Conservation (phyloP, 2,888 invertebrate genomes). For the Thereva nobilitata region DNA sequence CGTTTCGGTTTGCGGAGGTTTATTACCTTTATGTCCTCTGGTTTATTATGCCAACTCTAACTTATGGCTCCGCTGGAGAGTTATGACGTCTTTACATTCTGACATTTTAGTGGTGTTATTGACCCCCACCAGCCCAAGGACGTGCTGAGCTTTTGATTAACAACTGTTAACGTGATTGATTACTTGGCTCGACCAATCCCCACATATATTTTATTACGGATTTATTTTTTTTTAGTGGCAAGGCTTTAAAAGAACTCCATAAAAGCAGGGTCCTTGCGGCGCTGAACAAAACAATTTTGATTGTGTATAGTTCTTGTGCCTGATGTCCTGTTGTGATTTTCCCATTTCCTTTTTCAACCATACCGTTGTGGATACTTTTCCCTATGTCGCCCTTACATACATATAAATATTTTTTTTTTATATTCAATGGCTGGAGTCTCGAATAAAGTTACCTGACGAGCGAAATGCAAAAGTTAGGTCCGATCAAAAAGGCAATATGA, state of each 20-base stretch:
- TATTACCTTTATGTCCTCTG: constrained; percentile 33
- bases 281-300: too few relatives aligned
- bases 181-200: background rate
- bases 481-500: constrained; percentile 11
- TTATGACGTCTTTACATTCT: constrained; percentile 20
- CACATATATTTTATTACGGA: background rate
- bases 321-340: too few relatives aligned
- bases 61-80: constrained; percentile 18
- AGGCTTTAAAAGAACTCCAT: too few relatives aligned
- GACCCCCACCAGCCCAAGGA: constrained; percentile 8
- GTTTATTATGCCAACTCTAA: constrained; percentile 23
- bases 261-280: too few relatives aligned
- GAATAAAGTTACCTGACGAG: background rate
- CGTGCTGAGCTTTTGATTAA: background rate
- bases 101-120: background rate
- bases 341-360: too few relatives aligned
- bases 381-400: too few relatives aligned
- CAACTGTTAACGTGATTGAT: constrained; percentile 1
- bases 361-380: too few relatives aligned
- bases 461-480: constrained; percentile 8
- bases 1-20: constrained; percentile 34
- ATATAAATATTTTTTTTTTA: background rate
- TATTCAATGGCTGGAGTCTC: background rate
- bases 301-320: too few relatives aligned
- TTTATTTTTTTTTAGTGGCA: background rate